These are phyloP conservation scores for Telmatochromis sp. DNA, from an alignment of 2,113 vertebrate species.

Conservation along the genomic window DNA sequence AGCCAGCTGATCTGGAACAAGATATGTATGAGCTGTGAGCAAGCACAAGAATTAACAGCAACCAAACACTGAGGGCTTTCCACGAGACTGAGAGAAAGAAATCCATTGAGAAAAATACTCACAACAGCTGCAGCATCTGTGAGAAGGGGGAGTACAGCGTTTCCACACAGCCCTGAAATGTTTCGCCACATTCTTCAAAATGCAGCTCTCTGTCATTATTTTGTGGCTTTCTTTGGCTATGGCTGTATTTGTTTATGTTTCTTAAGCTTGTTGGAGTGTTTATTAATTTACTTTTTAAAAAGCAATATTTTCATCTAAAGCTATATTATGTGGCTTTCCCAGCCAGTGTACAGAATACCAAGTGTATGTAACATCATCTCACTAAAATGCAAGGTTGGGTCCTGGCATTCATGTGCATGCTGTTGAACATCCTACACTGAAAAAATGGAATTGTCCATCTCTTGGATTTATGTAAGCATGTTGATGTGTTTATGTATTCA, in stretches of 20 bases:
- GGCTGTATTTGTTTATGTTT: neutral
- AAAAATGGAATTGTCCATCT: neutral
- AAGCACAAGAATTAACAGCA: neutral
- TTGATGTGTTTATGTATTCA: neutral
- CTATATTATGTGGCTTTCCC: neutral
- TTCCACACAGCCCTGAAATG: neutral
- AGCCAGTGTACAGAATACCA: neutral
- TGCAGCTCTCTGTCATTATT: neutral
- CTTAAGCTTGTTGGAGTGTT: neutral
- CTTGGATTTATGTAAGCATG: neutral
- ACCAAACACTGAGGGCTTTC: neutral
- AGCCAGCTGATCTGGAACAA: neutral
- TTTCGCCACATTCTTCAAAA: neutral
- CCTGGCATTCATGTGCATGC: neutral
- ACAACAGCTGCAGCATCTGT: constrained; percentile 1
- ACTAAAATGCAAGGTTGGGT: neutral
- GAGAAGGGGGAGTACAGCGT: neutral
- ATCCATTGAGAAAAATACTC: neutral
- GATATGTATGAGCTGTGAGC: neutral
- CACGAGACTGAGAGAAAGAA: neutral
- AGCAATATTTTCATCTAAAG: neutral
- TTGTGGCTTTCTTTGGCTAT: neutral
- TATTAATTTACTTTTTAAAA: neutral
- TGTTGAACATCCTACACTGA: neutral
- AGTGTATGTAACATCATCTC: neutral